Evolutionary conservation across 2,113 vertebrate species (phyloP).

Genomic region (Empidonax alnorum): DNA sequence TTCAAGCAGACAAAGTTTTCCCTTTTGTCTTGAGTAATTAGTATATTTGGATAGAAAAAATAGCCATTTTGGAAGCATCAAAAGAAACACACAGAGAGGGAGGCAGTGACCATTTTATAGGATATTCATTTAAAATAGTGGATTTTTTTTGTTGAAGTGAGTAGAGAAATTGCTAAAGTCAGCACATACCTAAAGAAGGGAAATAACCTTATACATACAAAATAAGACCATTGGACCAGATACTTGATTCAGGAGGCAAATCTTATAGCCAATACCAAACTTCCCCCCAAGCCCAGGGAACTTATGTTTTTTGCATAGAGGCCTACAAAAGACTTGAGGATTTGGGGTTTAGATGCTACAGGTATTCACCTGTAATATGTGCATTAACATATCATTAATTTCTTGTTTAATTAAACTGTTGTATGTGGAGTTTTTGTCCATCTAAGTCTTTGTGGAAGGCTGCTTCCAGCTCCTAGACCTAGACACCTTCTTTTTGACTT

Average conservation of each 20-base stretch:
- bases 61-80: background rate
- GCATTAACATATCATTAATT: background rate
- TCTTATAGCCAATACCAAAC: background rate
- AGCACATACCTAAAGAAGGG: background rate
- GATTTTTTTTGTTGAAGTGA: background rate
- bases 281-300: background rate
- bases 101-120: background rate
- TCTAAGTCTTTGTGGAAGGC: background rate
- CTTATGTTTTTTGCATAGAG: background rate
- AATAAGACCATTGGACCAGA: background rate
- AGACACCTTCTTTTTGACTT: background rate
- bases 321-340: background rate
- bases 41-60: background rate
- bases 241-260: background rate
- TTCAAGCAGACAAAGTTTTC: background rate
- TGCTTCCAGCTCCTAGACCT: background rate
- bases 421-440: accelerated
- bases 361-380: background rate
- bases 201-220: background rate
- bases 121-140: background rate
- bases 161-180: background rate
- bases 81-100: background rate
- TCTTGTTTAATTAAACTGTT: background rate
- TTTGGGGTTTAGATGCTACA: background rate
- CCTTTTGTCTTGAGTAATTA: background rate